These are phyloP conservation scores for Loripinus fragilis DNA, from an alignment of 2,888 invertebrate species.

Conservation along the genomic window DNA sequence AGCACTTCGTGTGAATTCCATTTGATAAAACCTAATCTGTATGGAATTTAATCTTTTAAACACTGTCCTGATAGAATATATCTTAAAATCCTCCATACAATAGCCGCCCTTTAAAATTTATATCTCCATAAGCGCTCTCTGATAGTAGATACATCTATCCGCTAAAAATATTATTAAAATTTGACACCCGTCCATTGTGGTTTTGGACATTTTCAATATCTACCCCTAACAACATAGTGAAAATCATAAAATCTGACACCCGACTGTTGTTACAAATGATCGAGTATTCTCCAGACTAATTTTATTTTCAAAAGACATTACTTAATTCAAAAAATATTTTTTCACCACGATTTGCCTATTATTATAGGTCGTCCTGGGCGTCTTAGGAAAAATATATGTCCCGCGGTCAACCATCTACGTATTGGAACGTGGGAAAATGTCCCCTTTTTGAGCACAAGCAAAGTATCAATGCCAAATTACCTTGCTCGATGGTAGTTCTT, in stretches of 20 bases:
- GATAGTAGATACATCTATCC: not conserved
- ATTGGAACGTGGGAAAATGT: too few relatives aligned
- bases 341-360: slow-evolving; percentile 5
- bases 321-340: not conserved
- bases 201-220: not conserved
- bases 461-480: too few relatives aligned
- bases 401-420: too few relatives aligned
- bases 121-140: not conserved
- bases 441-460: too few relatives aligned
- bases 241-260: slow-evolving; percentile 12
- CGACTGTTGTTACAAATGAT: slow-evolving; percentile 4
- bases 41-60: not conserved
- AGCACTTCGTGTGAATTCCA: not conserved
- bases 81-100: slow-evolving; percentile 6
- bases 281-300: slow-evolving; percentile 2
- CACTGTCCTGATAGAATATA: not conserved
- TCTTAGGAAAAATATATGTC: not conserved
- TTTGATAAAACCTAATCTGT: slow-evolving; percentile 8
- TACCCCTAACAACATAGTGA: not conserved
- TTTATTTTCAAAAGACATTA: slow-evolving; percentile 6
- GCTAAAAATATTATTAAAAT: slow-evolving; percentile 5
- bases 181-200: slow-evolving; percentile 3
- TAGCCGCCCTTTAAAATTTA: not conserved
- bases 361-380: not conserved
- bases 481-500: too few relatives aligned